Percentiles rank a stretch among this genome's conserved stretches.
phyloP scores from a whole-genome alignment of 2,888 invertebrate species.

The Horisme vitalbata region DNA sequence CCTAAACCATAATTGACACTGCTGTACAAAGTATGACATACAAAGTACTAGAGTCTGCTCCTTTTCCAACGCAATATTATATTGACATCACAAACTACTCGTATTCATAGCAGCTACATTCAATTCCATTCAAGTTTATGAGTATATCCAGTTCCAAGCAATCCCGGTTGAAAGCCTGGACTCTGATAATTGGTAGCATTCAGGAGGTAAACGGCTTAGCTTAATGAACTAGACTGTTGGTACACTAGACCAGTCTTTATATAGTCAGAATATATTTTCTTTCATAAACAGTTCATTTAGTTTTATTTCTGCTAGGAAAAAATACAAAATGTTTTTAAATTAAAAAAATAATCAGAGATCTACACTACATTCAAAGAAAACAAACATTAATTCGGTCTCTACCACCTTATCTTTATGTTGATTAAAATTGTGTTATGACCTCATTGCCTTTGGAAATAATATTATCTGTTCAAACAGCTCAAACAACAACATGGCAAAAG shows the following conservation, averaged over 20 bases:
- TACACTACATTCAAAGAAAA: no score
- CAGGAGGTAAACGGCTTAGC: conserved; percentile 41
- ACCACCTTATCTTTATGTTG: neutral
- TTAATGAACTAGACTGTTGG: conserved; percentile 44
- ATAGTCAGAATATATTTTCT: neutral
- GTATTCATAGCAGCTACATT: conserved; percentile 30
- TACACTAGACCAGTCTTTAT: no score
- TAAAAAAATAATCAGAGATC: no score
- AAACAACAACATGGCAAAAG: conserved; percentile 26
- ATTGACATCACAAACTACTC: conserved; percentile 31
- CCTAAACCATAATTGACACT: no score
- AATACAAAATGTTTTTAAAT: no score
- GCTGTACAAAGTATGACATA: no score
- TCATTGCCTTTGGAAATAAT: conserved; percentile 33
- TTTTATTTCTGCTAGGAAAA: no score
- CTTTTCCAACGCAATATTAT: conserved; percentile 17
- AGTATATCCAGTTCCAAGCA: conserved; percentile 22
- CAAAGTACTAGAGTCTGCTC: no score
- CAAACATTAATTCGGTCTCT: no score
- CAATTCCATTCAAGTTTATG: conserved; percentile 20
- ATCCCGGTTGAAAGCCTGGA: conserved; percentile 38
- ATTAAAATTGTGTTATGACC: conserved; percentile 1
- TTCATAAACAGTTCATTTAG: neutral
- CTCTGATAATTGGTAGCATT: conserved; percentile 45
- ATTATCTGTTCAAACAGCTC: conserved; percentile 30